Evolutionary conservation across 2,113 vertebrate species (phyloP).

Genomic region (Hydrochoerus hydrochaeris): DNA sequence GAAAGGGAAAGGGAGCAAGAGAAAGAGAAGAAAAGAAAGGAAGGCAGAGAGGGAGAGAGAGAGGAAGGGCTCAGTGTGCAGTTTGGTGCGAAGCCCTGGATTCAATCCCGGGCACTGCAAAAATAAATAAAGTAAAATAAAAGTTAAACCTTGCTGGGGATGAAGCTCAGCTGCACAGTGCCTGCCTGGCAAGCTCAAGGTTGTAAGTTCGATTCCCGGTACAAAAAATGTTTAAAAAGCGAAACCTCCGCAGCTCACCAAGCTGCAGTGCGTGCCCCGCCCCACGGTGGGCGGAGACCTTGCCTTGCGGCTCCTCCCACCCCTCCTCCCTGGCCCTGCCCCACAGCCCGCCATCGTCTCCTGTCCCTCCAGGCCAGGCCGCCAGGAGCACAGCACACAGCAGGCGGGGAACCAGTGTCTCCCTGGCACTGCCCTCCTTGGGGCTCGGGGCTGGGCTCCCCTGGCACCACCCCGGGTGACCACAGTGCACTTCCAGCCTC

Average conservation of each 20-base stretch:
- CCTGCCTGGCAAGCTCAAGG: no score
- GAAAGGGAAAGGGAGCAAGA: not conserved
- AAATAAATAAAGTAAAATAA: no score
- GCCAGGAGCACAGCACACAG: no score
- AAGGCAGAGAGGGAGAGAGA: not conserved
- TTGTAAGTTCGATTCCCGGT: not conserved
- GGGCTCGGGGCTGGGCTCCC: not conserved
- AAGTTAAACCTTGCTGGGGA: no score
- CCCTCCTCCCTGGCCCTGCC: not conserved
- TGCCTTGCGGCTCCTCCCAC: rapidly evolving
- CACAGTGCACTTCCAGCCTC: not conserved
- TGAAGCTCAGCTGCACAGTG: no score
- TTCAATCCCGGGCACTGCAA: no score
- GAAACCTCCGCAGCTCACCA: not conserved
- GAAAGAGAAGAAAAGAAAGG: no score
- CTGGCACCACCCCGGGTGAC: not conserved
- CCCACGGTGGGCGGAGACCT: not conserved
- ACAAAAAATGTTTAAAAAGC: not conserved
- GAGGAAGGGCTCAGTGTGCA: not conserved
- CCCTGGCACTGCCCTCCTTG: no score
- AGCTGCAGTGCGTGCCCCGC: not conserved
- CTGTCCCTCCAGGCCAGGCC: not conserved
- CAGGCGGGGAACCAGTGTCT: no score
- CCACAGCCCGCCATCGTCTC: no score
- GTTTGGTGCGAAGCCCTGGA: no score